A percentile compares a stretch with the other conserved stretches of the same genome.
Evolutionary conservation across 2,888 invertebrate genomes (phyloP).

Genomic region (Drosophila meridionalis): DNA sequence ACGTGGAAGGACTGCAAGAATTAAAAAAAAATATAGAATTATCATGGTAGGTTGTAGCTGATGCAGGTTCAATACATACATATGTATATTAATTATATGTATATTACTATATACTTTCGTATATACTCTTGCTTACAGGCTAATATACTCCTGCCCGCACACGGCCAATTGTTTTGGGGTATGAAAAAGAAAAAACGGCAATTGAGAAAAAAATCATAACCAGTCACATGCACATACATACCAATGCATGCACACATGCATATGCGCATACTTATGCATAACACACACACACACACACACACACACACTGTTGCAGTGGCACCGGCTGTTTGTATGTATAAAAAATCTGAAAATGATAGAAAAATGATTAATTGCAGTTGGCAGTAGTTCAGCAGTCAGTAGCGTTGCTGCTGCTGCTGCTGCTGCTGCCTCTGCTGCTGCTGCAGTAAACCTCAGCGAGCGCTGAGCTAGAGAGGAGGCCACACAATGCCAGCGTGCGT

Average conservation of each 20-base stretch:
- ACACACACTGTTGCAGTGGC: slow-evolving; percentile 19
- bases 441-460: slow-evolving; percentile 53
- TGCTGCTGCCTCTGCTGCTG: slow-evolving; percentile 24
- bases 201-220: slow-evolving; percentile 58
- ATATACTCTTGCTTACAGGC: not conserved
- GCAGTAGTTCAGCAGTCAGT: slow-evolving; percentile 81
- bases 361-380: slow-evolving; percentile 83
- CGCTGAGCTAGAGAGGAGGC: slow-evolving; percentile 39
- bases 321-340: slow-evolving; percentile 60
- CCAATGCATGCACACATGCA: slow-evolving; percentile 6
- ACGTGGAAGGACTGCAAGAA: too few species aligned
- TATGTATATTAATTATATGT: not conserved
- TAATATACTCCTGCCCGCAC: not conserved
- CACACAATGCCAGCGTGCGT: slow-evolving; percentile 40
- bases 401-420: slow-evolving; percentile 43
- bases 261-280: slow-evolving; percentile 12
- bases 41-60: not conserved
- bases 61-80: not conserved
- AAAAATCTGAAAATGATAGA: slow-evolving; percentile 83
- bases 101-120: not conserved
- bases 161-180: not conserved
- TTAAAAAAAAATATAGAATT: not conserved
- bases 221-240: slow-evolving; percentile 32
- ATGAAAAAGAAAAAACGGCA: slow-evolving; percentile 6
- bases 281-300: slow-evolving; percentile 18